Evolutionary conservation across 2,888 invertebrate genomes (phyloP).

Genomic region (Euphydryas editha): DNA sequence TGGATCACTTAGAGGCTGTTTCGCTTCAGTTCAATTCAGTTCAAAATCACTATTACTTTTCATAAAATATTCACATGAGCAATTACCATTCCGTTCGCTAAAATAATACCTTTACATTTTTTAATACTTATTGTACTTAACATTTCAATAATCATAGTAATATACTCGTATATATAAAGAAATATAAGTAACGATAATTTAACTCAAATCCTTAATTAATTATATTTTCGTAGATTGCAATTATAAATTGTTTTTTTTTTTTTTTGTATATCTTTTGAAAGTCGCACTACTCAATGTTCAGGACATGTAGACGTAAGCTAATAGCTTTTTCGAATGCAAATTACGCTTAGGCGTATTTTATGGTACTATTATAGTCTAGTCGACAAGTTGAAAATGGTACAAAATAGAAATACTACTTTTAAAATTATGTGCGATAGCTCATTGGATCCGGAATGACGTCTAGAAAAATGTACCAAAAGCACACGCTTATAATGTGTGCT

Average conservation of each 20-base stretch:
- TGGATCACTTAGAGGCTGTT: too few species aligned
- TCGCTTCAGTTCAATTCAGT: neutral
- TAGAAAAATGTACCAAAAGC: too few species aligned
- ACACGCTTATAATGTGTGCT: too few species aligned
- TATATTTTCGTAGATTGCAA: neutral
- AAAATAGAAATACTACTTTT: too few species aligned
- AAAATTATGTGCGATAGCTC: too few species aligned
- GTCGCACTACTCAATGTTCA: conserved; percentile 39
- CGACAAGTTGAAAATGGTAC: too few species aligned
- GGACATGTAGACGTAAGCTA: conserved; percentile 40
- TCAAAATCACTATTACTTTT: neutral
- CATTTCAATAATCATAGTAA: too few species aligned
- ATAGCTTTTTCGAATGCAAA: conserved; percentile 50
- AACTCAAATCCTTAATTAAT: neutral
- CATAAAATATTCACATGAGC: neutral
- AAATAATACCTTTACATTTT: neutral
- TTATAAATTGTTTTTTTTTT: conserved; percentile 13
- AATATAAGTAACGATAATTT: neutral
- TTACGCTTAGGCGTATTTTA: conserved; percentile 50
- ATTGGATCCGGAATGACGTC: too few species aligned
- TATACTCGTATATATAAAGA: too few species aligned
- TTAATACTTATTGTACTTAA: neutral
- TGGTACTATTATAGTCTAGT: conserved; percentile 57
- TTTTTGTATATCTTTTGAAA: conserved; percentile 24
- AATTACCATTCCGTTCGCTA: conserved; percentile 1